Percentiles rank a stretch among this genome's conserved stretches.
Evolutionary conservation across 2,797 vertebrate genomes (phyloP).

Genomic region (Argentina silus): DNA sequence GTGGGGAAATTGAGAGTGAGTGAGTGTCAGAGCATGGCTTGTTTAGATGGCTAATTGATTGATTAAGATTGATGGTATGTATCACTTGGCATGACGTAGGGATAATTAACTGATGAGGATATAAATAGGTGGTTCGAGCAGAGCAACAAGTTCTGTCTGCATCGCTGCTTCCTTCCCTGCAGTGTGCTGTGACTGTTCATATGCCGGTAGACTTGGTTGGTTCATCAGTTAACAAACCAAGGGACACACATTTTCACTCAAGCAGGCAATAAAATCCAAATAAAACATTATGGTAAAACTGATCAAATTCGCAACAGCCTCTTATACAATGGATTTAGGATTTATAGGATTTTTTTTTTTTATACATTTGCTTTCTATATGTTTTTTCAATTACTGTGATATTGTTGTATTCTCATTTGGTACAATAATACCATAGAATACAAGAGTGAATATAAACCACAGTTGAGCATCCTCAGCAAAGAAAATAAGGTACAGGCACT

Average conservation of each 20-base stretch:
- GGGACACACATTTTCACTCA: background rate
- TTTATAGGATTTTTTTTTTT: no score
- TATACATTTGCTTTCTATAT: no score
- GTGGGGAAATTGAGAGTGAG: conserved; percentile 73
- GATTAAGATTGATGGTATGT: conserved; percentile 79
- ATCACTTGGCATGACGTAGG: conserved; percentile 68
- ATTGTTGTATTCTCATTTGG: no score
- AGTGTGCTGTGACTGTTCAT: background rate
- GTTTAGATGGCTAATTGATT: conserved; percentile 76
- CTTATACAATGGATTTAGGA: no score
- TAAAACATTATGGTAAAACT: no score
- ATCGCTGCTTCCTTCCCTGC: background rate
- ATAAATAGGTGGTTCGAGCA: conserved; percentile 56
- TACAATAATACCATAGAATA: no score
- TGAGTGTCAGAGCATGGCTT: conserved; percentile 72
- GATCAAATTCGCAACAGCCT: no score
- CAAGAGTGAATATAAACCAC: background rate
- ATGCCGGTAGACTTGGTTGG: background rate
- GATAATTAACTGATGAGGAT: conserved; percentile 73
- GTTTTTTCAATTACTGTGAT: no score
- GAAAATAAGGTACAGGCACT: background rate
- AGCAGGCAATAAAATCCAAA: background rate
- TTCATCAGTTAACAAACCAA: background rate
- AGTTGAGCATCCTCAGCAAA: background rate
- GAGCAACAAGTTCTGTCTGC: conserved; percentile 38